Base-by-base conservation (phyloP, 2,888 invertebrate species). In the Pristionchus japonicus region DNA sequence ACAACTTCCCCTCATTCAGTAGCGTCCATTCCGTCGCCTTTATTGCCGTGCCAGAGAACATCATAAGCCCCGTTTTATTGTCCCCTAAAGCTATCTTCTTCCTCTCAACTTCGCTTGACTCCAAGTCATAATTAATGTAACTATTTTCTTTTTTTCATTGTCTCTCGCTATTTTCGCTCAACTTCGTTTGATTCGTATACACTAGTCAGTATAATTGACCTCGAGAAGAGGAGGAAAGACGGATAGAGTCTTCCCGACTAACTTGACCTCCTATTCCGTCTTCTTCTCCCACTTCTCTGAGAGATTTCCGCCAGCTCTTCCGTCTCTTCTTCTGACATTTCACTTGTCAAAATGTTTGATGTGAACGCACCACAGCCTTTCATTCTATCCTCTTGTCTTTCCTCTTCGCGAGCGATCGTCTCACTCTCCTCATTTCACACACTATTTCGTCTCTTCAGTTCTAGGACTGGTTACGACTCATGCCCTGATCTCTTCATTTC, bases 271-370 rank as follows among this genome's bases (percentile, higher is more conserved):
- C 34, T 49, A 34, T 86, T 88, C 77, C 70, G 37, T 43, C 40
- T 23, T n/a, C 17, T n/a, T 84, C 27, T 37, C 74, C n/a, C 74
- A 23, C 74, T 57, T 52, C 27, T 77, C 52, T 37, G 20, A 40
- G 43, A 27, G n/a, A 70, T 88, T 82, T 86, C 87, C 87, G 57
- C 88, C 77, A 87, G 77, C 77, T 77, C 85, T 85, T 61, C 86
- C 82, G 67, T 80, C 43, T 82, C 77, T 27, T 83, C 67, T 52
- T 74, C 61, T 74, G 61, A 77, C 70, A 40, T 85, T 40, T 80
- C 87, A 57, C 80, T 49, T 86, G 89, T 88, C 89, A 89, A 89
- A 88, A 88, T 87, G 88, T 89, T 87, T 74, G 64, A 82, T 49
- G 88, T 74, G 85, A 61, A 77, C 52, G n/a, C 74, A 27, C 57